phyloP scores from a whole-genome alignment of 2,888 invertebrate species.

The Megastigmus dorsalis region DNA sequence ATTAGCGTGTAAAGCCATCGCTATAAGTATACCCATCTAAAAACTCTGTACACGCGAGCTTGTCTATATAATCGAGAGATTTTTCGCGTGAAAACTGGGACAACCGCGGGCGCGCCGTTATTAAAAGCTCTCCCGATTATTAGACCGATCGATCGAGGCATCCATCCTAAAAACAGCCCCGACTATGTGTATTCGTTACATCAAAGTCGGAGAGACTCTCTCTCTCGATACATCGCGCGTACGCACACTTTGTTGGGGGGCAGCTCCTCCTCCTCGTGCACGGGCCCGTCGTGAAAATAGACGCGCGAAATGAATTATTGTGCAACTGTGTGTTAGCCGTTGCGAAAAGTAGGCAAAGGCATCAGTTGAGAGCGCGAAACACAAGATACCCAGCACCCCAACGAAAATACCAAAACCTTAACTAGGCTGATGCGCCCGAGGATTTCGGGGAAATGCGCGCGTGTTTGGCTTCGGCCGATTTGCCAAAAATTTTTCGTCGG shows the following conservation, averaged over 20 bases:
- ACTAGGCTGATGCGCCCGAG: conserved; percentile 21
- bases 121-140: neutral
- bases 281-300: conserved; percentile 21
- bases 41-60: too few species aligned
- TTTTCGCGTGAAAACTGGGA: too few species aligned
- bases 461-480: conserved; percentile 2
- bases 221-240: too few species aligned
- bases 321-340: conserved; percentile 3
- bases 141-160: neutral
- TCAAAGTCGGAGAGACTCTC: too few species aligned
- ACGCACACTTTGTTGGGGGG: conserved; percentile 1
- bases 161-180: conserved; percentile 14
- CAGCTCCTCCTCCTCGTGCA: too few species aligned
- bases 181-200: too few species aligned
- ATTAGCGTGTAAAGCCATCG: too few species aligned
- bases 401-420: neutral
- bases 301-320: conserved; percentile 19
- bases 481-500: neutral
- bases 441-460: conserved; percentile 26
- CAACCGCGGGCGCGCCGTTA: too few species aligned
- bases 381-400: neutral
- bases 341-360: conserved; percentile 13
- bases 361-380: neutral
- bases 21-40: too few species aligned
- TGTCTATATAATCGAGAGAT: too few species aligned